Base-by-base conservation (phyloP, 2,888 invertebrate species). In the Morpho helenor region DNA sequence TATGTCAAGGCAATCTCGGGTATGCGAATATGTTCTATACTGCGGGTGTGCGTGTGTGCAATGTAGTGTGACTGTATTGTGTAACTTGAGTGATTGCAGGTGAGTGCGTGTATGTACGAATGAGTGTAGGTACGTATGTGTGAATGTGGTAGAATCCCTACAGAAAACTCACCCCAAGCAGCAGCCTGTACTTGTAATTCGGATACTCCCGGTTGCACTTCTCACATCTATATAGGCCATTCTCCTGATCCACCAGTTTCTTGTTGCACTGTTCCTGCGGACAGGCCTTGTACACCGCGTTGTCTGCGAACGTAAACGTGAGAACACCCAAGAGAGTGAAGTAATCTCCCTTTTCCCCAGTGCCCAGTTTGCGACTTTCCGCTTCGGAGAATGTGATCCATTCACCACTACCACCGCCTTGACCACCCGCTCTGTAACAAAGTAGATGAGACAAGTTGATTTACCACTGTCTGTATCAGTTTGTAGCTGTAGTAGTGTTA, bases 211-310 rank as follows among this genome's bases (percentile, higher is more conserved):
- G 91, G 73, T 95, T 94, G 80, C 99, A 99, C 82, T 99, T 99
- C 80, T 99, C 99, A 82, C 99, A 99, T 55, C 97, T 92, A 84
- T 94, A 99, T 76, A 94, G 92, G 0, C 97, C 97, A 73, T 97
- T 97, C 65, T 95, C 95, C 73, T 95, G 93, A 80, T 99, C 98
- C 7, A 97, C 89, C 0, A 99, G 91, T 84, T 99, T 99, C 84
- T 99, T 99, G 79, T 98, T 98, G 84, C 99, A 99, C 54, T 94
- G 94, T 1, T 95, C 93, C 52, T 93, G 92, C 0, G 98, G 96
- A 70, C 99, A 99, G 0, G 99, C 96, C 86, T 96, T 96, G 84
- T 99, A 99, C 56, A 97, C 85, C 4, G 95, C 93, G 80, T 97
- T 98, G 62, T 97, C 97, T 7, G 94, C 91, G 73, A 94, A 94